Evolutionary conservation across 2,888 invertebrate species (phyloP).

Genomic region (Molorchus minor): DNA sequence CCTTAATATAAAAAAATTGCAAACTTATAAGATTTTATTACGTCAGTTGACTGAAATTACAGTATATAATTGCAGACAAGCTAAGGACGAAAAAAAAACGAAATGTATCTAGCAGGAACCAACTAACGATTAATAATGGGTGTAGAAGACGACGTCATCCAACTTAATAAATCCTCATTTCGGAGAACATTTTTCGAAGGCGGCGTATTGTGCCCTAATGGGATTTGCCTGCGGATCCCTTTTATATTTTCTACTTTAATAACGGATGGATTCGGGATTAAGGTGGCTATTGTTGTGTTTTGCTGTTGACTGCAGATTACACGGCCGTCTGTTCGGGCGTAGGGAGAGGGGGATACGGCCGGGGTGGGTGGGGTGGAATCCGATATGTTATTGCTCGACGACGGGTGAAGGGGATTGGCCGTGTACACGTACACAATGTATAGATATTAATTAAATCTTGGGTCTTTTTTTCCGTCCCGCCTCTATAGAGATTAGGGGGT

Average conservation of each 20-base stretch:
- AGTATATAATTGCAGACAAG: no score
- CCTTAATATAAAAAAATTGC: no score
- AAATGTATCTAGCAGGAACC: not conserved
- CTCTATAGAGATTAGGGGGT: no score
- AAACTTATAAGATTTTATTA: no score
- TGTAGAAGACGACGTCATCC: not conserved
- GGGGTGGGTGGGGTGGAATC: constrained; percentile 1
- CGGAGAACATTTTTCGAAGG: constrained; percentile 16
- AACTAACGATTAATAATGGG: constrained; percentile 2
- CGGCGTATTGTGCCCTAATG: constrained; percentile 47
- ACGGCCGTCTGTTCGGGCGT: constrained; percentile 3
- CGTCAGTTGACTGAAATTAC: no score
- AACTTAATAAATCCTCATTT: constrained; percentile 31
- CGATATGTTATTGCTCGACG: no score
- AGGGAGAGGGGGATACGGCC: not conserved
- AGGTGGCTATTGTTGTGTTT: constrained; percentile 20
- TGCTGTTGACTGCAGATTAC: constrained; percentile 21
- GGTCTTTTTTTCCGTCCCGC: no score
- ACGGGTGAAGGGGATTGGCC: no score
- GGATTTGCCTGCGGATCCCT: constrained; percentile 43
- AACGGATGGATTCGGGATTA: constrained; percentile 29
- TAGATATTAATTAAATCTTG: no score
- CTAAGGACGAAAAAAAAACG: no score
- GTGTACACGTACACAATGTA: no score
- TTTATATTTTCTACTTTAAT: constrained; percentile 33